A percentile compares a stretch with the other conserved stretches of the same genome.
Evolutionary conservation across 1,140 invertebrate species (phyloP).

Genomic region (Megalopta genalis): DNA sequence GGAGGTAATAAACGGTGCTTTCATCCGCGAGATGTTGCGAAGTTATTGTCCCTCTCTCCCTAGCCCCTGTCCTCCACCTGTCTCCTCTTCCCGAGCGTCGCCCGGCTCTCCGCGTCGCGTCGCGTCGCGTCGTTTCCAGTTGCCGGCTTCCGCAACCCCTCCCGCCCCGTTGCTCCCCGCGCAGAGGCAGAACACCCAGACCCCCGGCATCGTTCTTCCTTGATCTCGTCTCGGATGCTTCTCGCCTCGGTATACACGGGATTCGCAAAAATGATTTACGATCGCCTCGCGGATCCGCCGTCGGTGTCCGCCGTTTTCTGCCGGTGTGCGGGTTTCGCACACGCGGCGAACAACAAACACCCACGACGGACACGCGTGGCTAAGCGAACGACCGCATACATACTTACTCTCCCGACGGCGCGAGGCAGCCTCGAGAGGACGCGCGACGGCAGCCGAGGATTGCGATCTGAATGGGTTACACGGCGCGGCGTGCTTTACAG

Average conservation of each 20-base stretch:
- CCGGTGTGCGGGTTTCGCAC: no score
- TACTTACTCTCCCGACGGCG: slow-evolving; percentile 16
- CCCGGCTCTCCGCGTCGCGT: no score
- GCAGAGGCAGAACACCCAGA: not conserved
- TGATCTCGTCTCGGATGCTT: slow-evolving; percentile 40
- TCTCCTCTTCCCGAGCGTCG: not conserved
- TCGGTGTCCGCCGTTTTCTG: not conserved
- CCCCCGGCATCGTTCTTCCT: slow-evolving; percentile 11
- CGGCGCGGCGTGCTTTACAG: slow-evolving; percentile 37
- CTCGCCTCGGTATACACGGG: slow-evolving; percentile 37
- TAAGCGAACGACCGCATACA: slow-evolving; percentile 23
- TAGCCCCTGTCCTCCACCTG: not conserved
- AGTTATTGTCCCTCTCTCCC: slow-evolving; percentile 57
- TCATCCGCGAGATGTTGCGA: slow-evolving; percentile 63
- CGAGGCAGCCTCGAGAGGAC: slow-evolving; percentile 6
- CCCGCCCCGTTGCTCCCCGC: not conserved
- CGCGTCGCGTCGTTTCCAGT: no score
- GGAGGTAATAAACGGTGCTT: slow-evolving; percentile 64
- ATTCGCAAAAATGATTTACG: slow-evolving; percentile 66
- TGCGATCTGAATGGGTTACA: slow-evolving; percentile 56
- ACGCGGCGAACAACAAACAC: not conserved
- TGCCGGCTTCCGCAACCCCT: not conserved
- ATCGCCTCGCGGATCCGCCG: slow-evolving; percentile 39
- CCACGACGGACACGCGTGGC: not conserved
- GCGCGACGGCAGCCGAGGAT: slow-evolving; percentile 34